phyloP scores from a whole-genome alignment of 1,140 invertebrate genomes.

The Drosophila repleta region DNA sequence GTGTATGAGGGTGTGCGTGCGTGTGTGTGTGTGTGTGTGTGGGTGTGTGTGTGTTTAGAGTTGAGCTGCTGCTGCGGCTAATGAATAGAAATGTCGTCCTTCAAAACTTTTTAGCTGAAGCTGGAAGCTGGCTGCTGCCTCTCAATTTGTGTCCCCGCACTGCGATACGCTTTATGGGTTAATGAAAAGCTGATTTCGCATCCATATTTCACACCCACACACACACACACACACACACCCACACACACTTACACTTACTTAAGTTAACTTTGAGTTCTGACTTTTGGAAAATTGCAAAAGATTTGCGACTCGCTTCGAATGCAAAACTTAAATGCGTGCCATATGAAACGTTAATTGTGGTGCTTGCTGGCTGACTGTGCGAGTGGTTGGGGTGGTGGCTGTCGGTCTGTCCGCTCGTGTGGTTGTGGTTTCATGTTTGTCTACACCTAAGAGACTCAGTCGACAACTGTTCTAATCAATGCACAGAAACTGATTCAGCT shows the following conservation, averaged over 20 bases:
- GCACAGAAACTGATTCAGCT: background rate
- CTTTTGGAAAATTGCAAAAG: slow-evolving; percentile 51
- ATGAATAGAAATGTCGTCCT: slow-evolving; percentile 78
- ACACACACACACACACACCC: slow-evolving; percentile 18
- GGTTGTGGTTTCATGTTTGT: slow-evolving; percentile 7
- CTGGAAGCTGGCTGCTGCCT: slow-evolving; percentile 19
- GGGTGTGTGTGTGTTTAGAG: slow-evolving; percentile 11
- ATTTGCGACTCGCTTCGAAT: slow-evolving; percentile 64
- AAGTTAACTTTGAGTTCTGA: slow-evolving; percentile 60
- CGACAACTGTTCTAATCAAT: slow-evolving; percentile 6
- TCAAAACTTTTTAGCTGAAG: slow-evolving; percentile 67
- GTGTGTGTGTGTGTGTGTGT: background rate
- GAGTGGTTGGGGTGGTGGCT: background rate
- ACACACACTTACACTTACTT: slow-evolving; percentile 6
- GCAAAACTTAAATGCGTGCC: slow-evolving; percentile 67
- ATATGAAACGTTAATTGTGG: slow-evolving; percentile 77
- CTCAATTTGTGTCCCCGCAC: slow-evolving; percentile 23
- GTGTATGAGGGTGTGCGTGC: slow-evolving; percentile 8
- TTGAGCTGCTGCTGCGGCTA: slow-evolving; percentile 48
- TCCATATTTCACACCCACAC: slow-evolving; percentile 37
- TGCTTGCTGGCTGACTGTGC: slow-evolving; percentile 12
- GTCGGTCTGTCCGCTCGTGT: slow-evolving; percentile 1
- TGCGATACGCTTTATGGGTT: slow-evolving; percentile 47
- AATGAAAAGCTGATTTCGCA: slow-evolving; percentile 71
- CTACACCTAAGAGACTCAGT: slow-evolving; percentile 16